Evolutionary conservation across 2,888 invertebrate species (phyloP).

Genomic region (Pammene aurita): DNA sequence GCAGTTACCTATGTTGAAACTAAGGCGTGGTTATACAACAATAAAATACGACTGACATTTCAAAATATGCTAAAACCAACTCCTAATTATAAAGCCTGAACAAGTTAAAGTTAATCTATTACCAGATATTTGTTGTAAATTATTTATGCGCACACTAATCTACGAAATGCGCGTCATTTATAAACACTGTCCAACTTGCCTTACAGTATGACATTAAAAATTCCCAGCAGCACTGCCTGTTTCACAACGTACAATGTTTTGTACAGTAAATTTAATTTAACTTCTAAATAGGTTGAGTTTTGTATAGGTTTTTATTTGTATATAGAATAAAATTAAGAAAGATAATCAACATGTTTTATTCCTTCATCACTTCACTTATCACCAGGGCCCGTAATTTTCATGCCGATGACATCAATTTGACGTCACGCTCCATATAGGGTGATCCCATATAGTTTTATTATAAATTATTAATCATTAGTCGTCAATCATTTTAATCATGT

Average conservation of each 20-base stretch:
- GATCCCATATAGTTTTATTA: too few species aligned
- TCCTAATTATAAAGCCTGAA: background rate
- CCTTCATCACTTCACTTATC: background rate
- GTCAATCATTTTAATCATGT: too few species aligned
- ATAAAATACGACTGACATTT: conserved; percentile 17
- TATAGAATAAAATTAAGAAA: conserved; percentile 70
- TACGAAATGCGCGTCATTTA: background rate
- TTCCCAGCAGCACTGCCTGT: conserved; percentile 62
- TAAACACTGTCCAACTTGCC: conserved; percentile 13
- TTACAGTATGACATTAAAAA: background rate
- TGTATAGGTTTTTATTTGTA: conserved; percentile 80
- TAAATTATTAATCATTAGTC: too few species aligned
- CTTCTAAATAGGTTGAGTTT: conserved; percentile 64
- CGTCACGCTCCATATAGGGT: too few species aligned
- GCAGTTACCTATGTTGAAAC: background rate
- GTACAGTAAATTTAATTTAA: conserved; percentile 72
- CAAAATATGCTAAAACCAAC: background rate
- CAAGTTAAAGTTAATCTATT: background rate
- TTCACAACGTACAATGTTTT: conserved; percentile 64
- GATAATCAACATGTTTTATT: conserved; percentile 51
- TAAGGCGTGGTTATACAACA: background rate
- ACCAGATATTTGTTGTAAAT: too few species aligned
- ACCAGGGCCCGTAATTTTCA: too few species aligned
- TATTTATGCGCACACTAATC: too few species aligned
- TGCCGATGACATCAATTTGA: too few species aligned